A percentile compares a stretch with the other conserved stretches of the same genome.
Evolutionary conservation across 1,140 invertebrate species (phyloP).

Genomic region (Heliconius congener): DNA sequence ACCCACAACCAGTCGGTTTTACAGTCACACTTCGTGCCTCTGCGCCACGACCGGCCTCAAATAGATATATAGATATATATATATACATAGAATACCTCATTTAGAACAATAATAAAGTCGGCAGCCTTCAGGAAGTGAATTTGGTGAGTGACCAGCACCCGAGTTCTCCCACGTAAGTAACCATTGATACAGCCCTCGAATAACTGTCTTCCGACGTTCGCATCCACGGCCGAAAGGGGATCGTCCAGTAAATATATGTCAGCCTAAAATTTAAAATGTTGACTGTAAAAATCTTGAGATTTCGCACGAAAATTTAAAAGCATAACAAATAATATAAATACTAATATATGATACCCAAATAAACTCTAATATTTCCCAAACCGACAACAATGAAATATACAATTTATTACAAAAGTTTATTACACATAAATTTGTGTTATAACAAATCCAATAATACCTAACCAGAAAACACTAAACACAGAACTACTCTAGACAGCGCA

Average conservation of each 20-base stretch:
- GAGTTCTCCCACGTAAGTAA: conserved; percentile 83
- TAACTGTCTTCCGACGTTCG: conserved; percentile 87
- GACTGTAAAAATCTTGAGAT: too few relatives aligned
- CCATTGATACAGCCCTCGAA: conserved; percentile 87
- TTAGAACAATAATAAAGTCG: conserved; percentile 89
- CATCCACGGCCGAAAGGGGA: conserved; percentile 90
- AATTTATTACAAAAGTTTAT: neutral
- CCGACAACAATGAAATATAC: neutral
- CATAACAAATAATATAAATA: too few relatives aligned
- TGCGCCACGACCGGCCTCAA: too few relatives aligned
- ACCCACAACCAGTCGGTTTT: too few relatives aligned
- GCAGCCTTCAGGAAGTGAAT: conserved; percentile 89
- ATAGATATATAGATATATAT: too few relatives aligned
- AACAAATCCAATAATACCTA: conserved; percentile 22
- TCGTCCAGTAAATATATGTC: conserved; percentile 93
- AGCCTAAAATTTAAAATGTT: conserved; percentile 73
- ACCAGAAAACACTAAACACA: conserved; percentile 27
- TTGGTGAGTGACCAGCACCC: conserved; percentile 92
- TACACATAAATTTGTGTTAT: neutral
- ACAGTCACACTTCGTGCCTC: too few relatives aligned
- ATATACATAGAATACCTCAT: conserved; percentile 78
- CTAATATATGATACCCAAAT: too few relatives aligned
- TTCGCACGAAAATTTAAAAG: too few relatives aligned
- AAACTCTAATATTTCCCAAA: too few relatives aligned
- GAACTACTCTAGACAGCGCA: neutral